These are phyloP conservation scores for Psophia crepitans DNA, from an alignment of 2,113 vertebrate species.

Conservation along the genomic window DNA sequence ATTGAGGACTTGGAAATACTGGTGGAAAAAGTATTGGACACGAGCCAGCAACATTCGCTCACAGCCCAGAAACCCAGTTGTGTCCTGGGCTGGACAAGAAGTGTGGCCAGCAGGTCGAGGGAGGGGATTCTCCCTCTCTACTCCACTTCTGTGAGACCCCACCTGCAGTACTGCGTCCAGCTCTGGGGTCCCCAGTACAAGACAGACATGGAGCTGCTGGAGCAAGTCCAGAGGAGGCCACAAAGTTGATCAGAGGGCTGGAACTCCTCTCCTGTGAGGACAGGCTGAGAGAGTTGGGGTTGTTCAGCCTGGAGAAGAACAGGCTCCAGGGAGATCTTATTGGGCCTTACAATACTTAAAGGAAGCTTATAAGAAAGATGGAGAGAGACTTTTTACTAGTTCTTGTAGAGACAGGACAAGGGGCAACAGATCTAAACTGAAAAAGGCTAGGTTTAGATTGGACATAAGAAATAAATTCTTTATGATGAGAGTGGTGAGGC, in stretches of 20 bases:
- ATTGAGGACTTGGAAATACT: neutral
- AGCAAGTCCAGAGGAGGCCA: accelerated
- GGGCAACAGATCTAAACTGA: neutral
- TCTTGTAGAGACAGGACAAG: neutral
- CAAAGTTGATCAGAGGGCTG: neutral
- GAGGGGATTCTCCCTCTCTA: neutral
- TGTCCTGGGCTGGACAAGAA: neutral
- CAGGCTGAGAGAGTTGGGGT: neutral
- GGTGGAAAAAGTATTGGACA: neutral
- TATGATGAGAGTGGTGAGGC: neutral
- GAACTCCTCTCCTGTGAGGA: accelerated
- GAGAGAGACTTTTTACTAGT: neutral
- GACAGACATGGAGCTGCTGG: neutral
- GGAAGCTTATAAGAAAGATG: neutral
- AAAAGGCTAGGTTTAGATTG: neutral
- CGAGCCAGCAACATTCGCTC: accelerated
- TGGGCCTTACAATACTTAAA: neutral
- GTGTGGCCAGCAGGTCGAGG: accelerated
- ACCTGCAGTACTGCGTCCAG: neutral
- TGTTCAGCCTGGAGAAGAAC: neutral
- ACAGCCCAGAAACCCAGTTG: neutral
- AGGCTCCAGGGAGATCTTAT: neutral
- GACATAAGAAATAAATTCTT: neutral
- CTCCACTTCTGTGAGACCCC: no score
- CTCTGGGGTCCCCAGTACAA: neutral